Base-by-base conservation (phyloP, 2,888 invertebrate species). In the Malachius bipustulatus region DNA sequence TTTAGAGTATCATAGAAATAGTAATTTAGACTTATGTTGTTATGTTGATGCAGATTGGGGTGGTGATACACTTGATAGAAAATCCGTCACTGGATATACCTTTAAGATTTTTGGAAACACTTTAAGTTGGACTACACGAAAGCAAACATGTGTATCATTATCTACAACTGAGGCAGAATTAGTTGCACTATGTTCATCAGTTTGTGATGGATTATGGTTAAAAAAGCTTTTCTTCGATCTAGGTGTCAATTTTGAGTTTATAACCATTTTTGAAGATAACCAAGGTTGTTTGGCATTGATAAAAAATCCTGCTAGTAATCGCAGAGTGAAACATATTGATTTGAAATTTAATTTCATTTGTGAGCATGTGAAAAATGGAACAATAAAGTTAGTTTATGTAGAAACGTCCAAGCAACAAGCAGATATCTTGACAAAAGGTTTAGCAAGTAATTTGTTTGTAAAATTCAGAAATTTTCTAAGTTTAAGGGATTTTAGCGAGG, bases 61-160 rank as follows among this genome's bases (percentile, higher is more conserved):
- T 9, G 42, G 42, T 3, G 48, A 49, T 24, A 12, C 12, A 2
- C 26, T n/a, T 8, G 45, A 46, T 34, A 32, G 56, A 13, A 35
- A 35, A 19, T 56, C 56, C 3, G 51, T 50, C 9, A 45, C 49
- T 11, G 56, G 58, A 8, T 55, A n/a, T n/a, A n/a, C 30, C 3
- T 3, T 30, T 10, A 30, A 14, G 16, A 14, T 30, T 13, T 30
- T 30, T 67, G 47, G 10, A 62, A 57, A 35, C 64, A 67, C 67
- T 47, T 2, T 41, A 38, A 16, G 31, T 14, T 43, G 43, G 41
- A 16, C 24, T 13, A 39, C 39, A 19, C 35, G 30, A 27, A 43
- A 44, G 31, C 38, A 44, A 36, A 40, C 37, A 12, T 30, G 14
- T 14, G 30, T 30, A 16, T 16, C 40, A 10, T 32, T 42, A 11